Evolutionary conservation across 2,113 vertebrate genomes (phyloP).

Genomic region (Zingel zingel): DNA sequence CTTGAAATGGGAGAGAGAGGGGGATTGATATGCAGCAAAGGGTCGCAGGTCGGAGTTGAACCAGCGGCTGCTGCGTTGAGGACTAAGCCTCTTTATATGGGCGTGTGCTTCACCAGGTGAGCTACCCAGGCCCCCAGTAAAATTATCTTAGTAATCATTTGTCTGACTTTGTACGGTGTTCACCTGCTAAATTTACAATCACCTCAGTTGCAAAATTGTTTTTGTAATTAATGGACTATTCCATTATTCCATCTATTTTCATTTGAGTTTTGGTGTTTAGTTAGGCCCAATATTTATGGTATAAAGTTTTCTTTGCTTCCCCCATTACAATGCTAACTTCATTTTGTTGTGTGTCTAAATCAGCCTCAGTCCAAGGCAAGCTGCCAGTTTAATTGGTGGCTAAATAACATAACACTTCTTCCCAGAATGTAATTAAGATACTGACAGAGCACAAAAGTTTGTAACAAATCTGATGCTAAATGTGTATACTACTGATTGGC

Average conservation of each 20-base stretch:
- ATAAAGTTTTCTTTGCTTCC: neutral
- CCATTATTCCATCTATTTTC: conserved; percentile 4
- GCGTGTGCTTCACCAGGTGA: too few species aligned
- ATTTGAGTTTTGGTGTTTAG: neutral
- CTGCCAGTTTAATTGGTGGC: neutral
- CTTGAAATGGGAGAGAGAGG: too few species aligned
- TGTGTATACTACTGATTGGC: neutral
- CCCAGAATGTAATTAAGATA: neutral
- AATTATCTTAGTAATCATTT: neutral
- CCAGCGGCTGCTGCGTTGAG: too few species aligned
- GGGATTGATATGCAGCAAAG: too few species aligned
- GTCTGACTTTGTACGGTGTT: neutral
- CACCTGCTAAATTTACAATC: neutral
- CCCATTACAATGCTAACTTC: neutral
- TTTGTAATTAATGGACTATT: conserved; percentile 9
- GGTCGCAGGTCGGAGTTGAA: too few species aligned
- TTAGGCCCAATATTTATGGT: neutral
- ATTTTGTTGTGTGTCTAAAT: conserved; percentile 7
- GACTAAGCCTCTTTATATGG: too few species aligned
- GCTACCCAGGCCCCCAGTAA: too few species aligned
- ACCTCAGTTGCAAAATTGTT: neutral
- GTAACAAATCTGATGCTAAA: neutral
- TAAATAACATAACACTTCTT: neutral
- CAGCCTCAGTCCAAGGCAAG: neutral
- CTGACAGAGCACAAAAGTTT: neutral